Conservation (phyloP, 2,113 vertebrate genomes). For the Hiodon tergisus region DNA sequence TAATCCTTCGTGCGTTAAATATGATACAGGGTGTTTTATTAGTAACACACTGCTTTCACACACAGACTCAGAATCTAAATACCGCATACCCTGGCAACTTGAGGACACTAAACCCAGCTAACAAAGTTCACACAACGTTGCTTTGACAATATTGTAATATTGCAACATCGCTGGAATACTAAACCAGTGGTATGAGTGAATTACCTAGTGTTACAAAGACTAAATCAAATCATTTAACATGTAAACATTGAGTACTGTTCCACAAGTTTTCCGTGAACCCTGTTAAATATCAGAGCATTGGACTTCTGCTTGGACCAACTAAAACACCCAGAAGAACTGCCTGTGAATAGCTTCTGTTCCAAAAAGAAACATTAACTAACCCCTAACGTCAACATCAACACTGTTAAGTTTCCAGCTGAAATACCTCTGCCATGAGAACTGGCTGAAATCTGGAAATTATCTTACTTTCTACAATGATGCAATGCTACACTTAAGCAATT, state of each 20-base stretch:
- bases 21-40: slow-evolving; percentile 30
- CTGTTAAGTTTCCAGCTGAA: slow-evolving; percentile 27
- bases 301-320: not conserved
- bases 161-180: not conserved
- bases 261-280: no score
- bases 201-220: not conserved
- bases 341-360: slow-evolving; percentile 1
- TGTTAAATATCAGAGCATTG: not conserved
- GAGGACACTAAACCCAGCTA: no score
- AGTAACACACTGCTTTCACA: not conserved
- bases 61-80: slow-evolving; percentile 3
- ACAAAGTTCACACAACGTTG: slow-evolving; percentile 39
- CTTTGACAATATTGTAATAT: slow-evolving; percentile 31
- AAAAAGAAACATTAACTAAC: not conserved
- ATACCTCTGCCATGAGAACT: slow-evolving; percentile 42
- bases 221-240: no score
- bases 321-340: slow-evolving; percentile 2
- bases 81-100: not conserved
- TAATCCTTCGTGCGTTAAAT: slow-evolving; percentile 33
- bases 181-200: not conserved
- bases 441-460: slow-evolving; percentile 52
- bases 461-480: slow-evolving; percentile 50
- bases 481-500: slow-evolving; percentile 29
- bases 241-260: no score
- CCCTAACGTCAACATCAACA: slow-evolving; percentile 19